phyloP scores from a whole-genome alignment of 2,888 invertebrate species.

The Neoitamus cyanurus region DNA sequence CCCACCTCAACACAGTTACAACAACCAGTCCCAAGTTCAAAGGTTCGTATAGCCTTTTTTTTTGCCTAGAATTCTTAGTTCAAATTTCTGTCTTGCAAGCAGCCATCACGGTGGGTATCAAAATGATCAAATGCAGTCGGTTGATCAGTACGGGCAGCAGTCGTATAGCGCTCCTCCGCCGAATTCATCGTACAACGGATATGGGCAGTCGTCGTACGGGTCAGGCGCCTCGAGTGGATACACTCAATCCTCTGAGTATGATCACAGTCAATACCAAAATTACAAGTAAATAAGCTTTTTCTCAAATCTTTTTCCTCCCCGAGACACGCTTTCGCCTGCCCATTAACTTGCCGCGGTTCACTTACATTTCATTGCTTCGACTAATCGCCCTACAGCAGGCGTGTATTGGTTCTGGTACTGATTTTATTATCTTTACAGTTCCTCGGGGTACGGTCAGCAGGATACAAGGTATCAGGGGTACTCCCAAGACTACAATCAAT shows the following conservation, averaged over 20 bases:
- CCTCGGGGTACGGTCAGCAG: constrained; percentile 61
- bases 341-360: constrained; percentile 4
- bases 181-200: constrained; percentile 63
- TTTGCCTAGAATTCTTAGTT: background rate
- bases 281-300: constrained; percentile 59
- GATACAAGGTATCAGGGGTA: constrained; percentile 65
- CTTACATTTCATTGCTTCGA: constrained; percentile 26
- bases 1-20: constrained; percentile 48
- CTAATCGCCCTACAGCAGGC: background rate
- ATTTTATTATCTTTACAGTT: background rate
- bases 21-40: constrained; percentile 29
- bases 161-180: constrained; percentile 60
- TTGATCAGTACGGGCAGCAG: constrained; percentile 65
- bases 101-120: constrained; percentile 63
- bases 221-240: constrained; percentile 61
- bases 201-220: constrained; percentile 62
- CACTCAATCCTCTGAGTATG: constrained; percentile 62
- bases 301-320: background rate
- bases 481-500: constrained; percentile 65
- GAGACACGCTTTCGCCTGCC: constrained; percentile 2
- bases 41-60: constrained; percentile 26
- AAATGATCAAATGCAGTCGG: constrained; percentile 62
- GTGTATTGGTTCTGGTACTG: background rate
- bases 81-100: background rate
- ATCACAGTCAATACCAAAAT: constrained; percentile 65